Percentiles rank a stretch among this genome's conserved stretches.
These are phyloP conservation scores for Lordiphosa clarofinis DNA, from an alignment of 1,140 invertebrate species.

Conservation along the genomic window DNA sequence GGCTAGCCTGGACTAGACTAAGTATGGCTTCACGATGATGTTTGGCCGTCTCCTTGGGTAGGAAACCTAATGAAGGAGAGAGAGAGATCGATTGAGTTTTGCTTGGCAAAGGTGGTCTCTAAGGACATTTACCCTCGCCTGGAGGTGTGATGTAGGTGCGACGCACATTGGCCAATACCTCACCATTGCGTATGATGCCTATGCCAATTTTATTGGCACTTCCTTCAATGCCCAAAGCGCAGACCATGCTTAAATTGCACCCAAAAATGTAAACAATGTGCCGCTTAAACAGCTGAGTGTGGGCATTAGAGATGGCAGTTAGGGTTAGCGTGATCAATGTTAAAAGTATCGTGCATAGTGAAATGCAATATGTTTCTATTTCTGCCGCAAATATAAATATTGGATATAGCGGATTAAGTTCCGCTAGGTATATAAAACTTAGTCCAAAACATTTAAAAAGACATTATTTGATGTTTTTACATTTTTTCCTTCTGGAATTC, in stretches of 20 bases:
- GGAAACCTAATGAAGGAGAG: conserved; percentile 86
- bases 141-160: conserved; percentile 98
- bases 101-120: accelerated
- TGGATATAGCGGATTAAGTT: too few species aligned
- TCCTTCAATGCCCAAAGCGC: conserved; percentile 98
- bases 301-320: too few species aligned
- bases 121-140: conserved; percentile 89
- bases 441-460: too few species aligned
- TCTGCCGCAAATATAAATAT: too few species aligned
- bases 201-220: conserved; percentile 99
- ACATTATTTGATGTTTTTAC: too few species aligned
- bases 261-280: conserved; percentile 14
- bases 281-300: conserved; percentile 2
- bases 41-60: conserved; percentile 96
- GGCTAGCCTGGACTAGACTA: conserved; percentile 88
- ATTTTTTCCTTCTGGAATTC: too few species aligned
- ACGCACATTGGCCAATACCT: conserved; percentile 95
- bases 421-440: too few species aligned
- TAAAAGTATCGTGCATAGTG: too few species aligned
- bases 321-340: too few species aligned
- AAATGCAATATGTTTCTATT: too few species aligned
- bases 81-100: too few species aligned
- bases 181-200: conserved; percentile 96
- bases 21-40: conserved; percentile 94
- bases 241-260: conserved; percentile 84